phyloP scores from a whole-genome alignment of 2,888 invertebrate genomes.

The Plagodis dolabraria region DNA sequence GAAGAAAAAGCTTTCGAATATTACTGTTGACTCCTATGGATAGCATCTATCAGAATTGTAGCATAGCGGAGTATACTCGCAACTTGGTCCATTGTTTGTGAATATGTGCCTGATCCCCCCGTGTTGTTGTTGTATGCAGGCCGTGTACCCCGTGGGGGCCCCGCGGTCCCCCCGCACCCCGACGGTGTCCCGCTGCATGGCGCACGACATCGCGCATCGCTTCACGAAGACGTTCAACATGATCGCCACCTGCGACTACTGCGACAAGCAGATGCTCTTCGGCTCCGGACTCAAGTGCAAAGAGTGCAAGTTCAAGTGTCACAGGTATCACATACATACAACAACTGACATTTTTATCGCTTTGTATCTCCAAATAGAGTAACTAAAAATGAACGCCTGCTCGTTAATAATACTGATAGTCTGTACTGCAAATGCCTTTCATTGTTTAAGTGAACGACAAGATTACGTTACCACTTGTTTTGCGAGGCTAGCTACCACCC shows the following conservation, averaged over 20 bases:
- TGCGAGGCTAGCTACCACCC: too few relatives aligned
- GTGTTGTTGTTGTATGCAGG: conserved; percentile 7
- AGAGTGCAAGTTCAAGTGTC: conserved; percentile 97
- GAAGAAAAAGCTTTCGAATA: too few relatives aligned
- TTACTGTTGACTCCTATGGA: too few relatives aligned
- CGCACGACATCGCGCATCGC: conserved; percentile 94
- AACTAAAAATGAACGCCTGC: too few relatives aligned
- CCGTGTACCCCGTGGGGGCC: conserved; percentile 49
- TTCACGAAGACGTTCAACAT: conserved; percentile 95
- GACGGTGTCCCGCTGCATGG: conserved; percentile 89
- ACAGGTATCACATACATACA: conserved; percentile 69
- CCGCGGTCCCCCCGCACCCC: conserved; percentile 90
- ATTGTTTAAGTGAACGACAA: too few relatives aligned
- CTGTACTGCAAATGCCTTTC: too few relatives aligned
- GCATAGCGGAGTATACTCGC: too few relatives aligned
- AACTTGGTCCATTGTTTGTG: too few relatives aligned
- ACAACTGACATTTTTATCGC: neutral
- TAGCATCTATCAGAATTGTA: too few relatives aligned
- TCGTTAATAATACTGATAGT: too few relatives aligned
- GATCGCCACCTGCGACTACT: conserved; percentile 95
- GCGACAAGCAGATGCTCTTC: conserved; percentile 94
- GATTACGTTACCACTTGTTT: too few relatives aligned
- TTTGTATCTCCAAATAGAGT: too few relatives aligned
- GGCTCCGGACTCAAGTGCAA: conserved; percentile 94
- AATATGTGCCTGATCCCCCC: neutral